Percentiles rank a stretch among this genome's conserved stretches.
Evolutionary conservation across 2,113 vertebrate genomes (phyloP).

Genomic region (Mirounga angustirostris): DNA sequence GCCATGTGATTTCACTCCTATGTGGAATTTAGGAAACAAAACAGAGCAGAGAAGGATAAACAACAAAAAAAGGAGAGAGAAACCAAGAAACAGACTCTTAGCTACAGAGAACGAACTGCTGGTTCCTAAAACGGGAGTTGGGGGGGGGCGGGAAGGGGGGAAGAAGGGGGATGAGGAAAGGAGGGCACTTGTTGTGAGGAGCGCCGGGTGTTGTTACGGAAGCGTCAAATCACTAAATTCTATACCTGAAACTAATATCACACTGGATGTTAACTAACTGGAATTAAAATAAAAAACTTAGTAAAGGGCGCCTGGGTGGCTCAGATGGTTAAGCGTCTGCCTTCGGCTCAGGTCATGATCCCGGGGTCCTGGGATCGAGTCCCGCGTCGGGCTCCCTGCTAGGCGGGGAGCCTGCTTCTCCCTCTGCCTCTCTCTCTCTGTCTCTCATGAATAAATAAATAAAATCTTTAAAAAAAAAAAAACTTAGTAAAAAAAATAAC

Average conservation of each 20-base stretch:
- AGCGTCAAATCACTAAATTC: background rate
- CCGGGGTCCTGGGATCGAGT: too few species aligned
- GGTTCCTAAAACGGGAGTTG: fast-evolving
- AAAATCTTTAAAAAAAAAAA: background rate
- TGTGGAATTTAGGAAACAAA: background rate
- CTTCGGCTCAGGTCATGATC: too few species aligned
- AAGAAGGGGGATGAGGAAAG: background rate
- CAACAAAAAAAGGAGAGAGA: background rate
- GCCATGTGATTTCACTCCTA: background rate
- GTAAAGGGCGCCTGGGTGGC: too few species aligned
- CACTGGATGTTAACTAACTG: background rate
- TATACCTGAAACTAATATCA: background rate
- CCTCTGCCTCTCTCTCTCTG: too few species aligned
- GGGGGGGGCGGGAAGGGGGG: background rate
- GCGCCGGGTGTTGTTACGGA: background rate
- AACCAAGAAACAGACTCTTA: background rate
- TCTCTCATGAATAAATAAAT: too few species aligned
- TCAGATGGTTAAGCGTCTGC: too few species aligned
- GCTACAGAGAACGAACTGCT: background rate
- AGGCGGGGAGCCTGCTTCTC: too few species aligned
- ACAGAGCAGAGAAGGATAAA: background rate
- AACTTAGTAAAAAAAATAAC: background rate
- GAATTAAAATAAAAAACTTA: background rate
- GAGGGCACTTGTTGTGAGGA: background rate
- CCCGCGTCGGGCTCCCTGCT: too few species aligned